phyloP scores from a whole-genome alignment of 1,140 invertebrate genomes.

The Danaus melanippus region DNA sequence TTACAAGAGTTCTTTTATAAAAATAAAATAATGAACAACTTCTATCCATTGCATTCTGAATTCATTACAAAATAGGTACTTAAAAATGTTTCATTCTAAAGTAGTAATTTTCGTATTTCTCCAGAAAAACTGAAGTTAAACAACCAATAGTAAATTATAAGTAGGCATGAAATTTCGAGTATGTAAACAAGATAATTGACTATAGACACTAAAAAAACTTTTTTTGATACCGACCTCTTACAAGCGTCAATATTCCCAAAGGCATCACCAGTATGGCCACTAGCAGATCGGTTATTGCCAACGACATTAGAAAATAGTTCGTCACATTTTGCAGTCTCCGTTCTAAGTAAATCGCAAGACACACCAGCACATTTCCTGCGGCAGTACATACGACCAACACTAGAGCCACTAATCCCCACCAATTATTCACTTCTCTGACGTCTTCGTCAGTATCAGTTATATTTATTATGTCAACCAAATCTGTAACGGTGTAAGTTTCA shows the following conservation, averaged over 20 bases:
- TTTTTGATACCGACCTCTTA: slow-evolving; percentile 76
- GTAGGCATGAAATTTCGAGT: too few species aligned
- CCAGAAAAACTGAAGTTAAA: too few species aligned
- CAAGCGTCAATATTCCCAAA: slow-evolving; percentile 84
- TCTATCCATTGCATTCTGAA: too few species aligned
- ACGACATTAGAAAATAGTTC: slow-evolving; percentile 96
- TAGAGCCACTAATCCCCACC: slow-evolving; percentile 82
- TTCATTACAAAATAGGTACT: too few species aligned
- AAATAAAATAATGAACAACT: too few species aligned
- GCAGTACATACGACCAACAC: slow-evolving; percentile 90
- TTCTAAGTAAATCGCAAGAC: slow-evolving; percentile 91
- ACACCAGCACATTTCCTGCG: slow-evolving; percentile 94
- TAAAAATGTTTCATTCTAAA: too few species aligned
- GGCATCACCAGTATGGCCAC: slow-evolving; percentile 95
- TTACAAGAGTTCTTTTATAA: too few species aligned
- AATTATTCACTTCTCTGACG: slow-evolving; percentile 38
- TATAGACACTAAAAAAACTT: slow-evolving; percentile 1
- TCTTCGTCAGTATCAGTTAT: slow-evolving; percentile 24
- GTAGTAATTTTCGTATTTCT: too few species aligned
- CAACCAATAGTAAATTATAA: too few species aligned
- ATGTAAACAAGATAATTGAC: too few species aligned
- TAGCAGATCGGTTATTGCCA: slow-evolving; percentile 95
- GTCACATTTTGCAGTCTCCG: slow-evolving; percentile 93
- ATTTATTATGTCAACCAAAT: slow-evolving; percentile 22
- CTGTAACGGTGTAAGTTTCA: slow-evolving; percentile 26